phyloP scores from a whole-genome alignment of 2,888 invertebrate genomes.

The Taphrorychus bicolor region DNA sequence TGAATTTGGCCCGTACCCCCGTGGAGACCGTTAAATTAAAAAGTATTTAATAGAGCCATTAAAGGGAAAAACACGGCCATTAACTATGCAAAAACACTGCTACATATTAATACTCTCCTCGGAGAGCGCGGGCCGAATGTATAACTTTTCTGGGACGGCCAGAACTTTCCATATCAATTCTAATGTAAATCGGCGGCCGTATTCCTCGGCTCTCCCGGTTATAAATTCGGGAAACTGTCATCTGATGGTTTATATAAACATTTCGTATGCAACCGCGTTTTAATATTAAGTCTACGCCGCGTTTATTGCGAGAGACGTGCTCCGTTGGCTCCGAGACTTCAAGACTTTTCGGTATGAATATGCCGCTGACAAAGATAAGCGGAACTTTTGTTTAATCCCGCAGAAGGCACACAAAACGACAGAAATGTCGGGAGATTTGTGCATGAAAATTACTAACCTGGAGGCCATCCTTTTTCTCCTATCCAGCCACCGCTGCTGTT shows the following conservation, averaged over 20 bases:
- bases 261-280: slow-evolving; percentile 26
- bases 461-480: slow-evolving; percentile 79
- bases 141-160: slow-evolving; percentile 21
- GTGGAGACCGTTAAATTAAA: background rate
- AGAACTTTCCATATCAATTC: slow-evolving; percentile 29
- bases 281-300: slow-evolving; percentile 26
- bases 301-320: slow-evolving; percentile 8
- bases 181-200: slow-evolving; percentile 25
- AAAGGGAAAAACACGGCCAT: background rate
- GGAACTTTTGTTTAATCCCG: slow-evolving; percentile 5
- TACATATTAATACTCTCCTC: slow-evolving; percentile 10
- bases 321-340: slow-evolving; percentile 10
- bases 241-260: slow-evolving; percentile 18
- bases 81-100: slow-evolving; percentile 9
- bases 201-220: slow-evolving; percentile 19
- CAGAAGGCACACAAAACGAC: background rate
- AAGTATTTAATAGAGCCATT: background rate
- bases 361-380: slow-evolving; percentile 19
- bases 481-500: slow-evolving; percentile 77
- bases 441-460: slow-evolving; percentile 61
- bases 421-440: background rate
- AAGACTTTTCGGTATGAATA: slow-evolving; percentile 7
- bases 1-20: slow-evolving; percentile 1
- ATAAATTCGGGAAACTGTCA: slow-evolving; percentile 37
- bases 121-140: background rate